These are phyloP conservation scores for Pipistrellus pygmaeus DNA, from an alignment of 2,797 vertebrate genomes.

Conservation along the genomic window DNA sequence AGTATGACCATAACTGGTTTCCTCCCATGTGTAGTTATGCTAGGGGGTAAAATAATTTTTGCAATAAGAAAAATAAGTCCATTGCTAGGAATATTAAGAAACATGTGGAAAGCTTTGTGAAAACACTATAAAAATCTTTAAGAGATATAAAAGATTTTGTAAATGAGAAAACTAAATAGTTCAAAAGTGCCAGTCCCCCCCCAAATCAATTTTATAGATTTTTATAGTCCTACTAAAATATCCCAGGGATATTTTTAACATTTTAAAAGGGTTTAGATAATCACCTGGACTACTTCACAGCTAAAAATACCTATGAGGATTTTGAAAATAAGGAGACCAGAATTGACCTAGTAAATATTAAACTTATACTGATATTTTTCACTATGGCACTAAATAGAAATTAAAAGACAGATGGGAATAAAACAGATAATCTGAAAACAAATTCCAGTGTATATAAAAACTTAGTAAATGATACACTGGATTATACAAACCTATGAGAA, in stretches of 20 bases:
- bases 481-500: constrained; percentile 16
- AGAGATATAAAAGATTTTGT: neutral
- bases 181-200: neutral
- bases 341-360: neutral
- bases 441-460: neutral
- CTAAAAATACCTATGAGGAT: neutral
- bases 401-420: neutral
- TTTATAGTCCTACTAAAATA: constrained; percentile 28
- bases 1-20: neutral
- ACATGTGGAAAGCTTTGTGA: constrained; percentile 16
- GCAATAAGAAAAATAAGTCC: neutral
- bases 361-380: neutral
- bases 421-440: neutral
- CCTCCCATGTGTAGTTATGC: neutral
- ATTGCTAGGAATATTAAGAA: constrained; percentile 18
- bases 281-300: neutral
- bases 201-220: constrained; percentile 34
- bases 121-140: constrained; percentile 11
- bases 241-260: neutral
- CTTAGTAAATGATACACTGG: neutral
- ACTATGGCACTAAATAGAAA: neutral
- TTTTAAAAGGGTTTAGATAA: neutral
- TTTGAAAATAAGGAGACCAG: constrained; percentile 24
- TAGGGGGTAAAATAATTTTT: neutral
- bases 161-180: neutral